Base-by-base conservation (phyloP, 53 echinoderm and acorn worm genomes). In the Pentamera pediparva region DNA sequence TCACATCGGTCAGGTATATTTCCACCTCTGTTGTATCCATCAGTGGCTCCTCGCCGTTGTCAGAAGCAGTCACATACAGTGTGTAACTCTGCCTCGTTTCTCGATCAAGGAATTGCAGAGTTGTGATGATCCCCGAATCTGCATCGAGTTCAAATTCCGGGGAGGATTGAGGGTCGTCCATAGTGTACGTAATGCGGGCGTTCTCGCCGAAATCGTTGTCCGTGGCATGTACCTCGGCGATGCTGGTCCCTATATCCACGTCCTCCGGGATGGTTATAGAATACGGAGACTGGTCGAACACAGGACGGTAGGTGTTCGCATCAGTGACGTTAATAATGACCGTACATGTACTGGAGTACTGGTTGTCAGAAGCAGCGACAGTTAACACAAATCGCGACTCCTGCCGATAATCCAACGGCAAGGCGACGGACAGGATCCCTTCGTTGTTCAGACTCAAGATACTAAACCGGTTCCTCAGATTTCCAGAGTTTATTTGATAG, bases 181-280 rank as follows among this genome's bases (percentile, higher is more conserved):
- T 91, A 37, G 83, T 49, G 61, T 92, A 98, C 22, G 79, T 81
- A 17, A 98, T 87, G 27, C 89, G 74, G n/a, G 98, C 98, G 78
- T 98, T 98, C 36, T 92, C 86, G 9, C 91, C 98, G 20, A 81
- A 83, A 61, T 98, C 98, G 35, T 82, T 86, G 36, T 98, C 98
- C 3, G 84, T 78, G 17, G 98, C 98, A 29, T 81, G 83, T 38
- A 98, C 91, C 41, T 73, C 74, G 1, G 85, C 89, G 25, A 86
- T 85, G 28, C 69, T 77, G 6, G 79, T 75, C 17, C 98, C 98
- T 3, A 81, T 76, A 1, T 57, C 48, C 13, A 86, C 86, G 51
- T 82, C 70, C 45, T 91, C 91, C 5, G 65, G 37, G 38, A 91
- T 83, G 33, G 76, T 75, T 12, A 79, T 86, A 36, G 79, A 70